These are phyloP conservation scores for Netelia virgata DNA, from an alignment of 2,888 invertebrate species.

Conservation along the genomic window DNA sequence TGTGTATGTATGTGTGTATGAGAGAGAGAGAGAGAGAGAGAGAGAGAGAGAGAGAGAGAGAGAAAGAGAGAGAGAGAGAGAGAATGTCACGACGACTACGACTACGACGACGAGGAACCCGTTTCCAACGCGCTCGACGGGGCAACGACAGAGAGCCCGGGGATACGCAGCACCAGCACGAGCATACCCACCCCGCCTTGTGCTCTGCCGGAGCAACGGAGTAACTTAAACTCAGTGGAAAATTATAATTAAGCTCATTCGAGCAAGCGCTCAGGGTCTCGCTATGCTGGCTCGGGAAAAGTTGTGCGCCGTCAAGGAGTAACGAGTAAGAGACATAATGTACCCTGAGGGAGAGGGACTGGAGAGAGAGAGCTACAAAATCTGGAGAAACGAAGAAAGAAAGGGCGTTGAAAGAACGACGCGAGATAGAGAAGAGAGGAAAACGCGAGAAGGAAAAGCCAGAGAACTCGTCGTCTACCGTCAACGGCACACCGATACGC, in stretches of 20 bases:
- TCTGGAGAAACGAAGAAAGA: constrained; percentile 54
- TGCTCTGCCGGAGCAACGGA: constrained; percentile 54
- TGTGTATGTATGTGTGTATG: too few species aligned
- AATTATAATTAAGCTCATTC: constrained; percentile 76
- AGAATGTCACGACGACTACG: background rate
- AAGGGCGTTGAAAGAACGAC: constrained; percentile 67
- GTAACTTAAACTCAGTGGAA: constrained; percentile 74
- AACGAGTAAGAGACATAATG: constrained; percentile 66
- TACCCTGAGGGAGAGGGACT: constrained; percentile 50
- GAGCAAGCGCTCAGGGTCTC: constrained; percentile 68
- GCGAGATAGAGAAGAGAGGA: constrained; percentile 13
- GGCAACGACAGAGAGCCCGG: constrained; percentile 59
- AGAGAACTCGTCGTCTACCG: constrained; percentile 38
- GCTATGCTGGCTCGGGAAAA: constrained; percentile 62
- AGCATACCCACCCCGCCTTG: constrained; percentile 21
- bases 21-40: too few species aligned
- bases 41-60: too few species aligned
- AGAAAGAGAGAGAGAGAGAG: too few species aligned
- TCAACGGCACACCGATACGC: constrained; percentile 43
- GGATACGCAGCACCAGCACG: constrained; percentile 39
- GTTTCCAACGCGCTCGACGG: constrained; percentile 68
- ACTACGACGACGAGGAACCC: constrained; percentile 44
- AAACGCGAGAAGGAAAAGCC: constrained; percentile 21
- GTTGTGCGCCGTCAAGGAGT: constrained; percentile 66
- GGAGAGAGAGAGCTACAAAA: constrained; percentile 10